A percentile compares a stretch with the other conserved stretches of the same genome.
Evolutionary conservation across 2,113 vertebrate species (phyloP).

Genomic region (Catharus minimus): DNA sequence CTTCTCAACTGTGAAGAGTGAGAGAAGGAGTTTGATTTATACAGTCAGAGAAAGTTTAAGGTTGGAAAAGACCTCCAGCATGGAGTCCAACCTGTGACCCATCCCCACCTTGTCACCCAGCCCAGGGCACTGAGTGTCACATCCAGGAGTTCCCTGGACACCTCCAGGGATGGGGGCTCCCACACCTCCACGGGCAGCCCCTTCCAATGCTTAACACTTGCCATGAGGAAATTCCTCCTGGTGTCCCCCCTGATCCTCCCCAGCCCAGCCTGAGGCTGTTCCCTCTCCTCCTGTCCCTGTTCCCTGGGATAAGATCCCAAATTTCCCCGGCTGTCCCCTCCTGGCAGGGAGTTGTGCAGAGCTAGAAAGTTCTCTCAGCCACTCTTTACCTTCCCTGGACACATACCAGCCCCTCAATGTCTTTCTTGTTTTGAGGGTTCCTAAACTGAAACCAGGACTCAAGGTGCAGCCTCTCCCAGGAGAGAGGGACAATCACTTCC

Average conservation of each 20-base stretch:
- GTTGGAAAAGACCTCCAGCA: background rate
- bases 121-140: background rate
- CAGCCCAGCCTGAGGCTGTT: fast-evolving
- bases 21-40: background rate
- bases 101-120: background rate
- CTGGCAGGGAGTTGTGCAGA: background rate
- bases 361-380: background rate
- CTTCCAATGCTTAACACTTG: fast-evolving
- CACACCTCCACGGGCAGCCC: background rate
- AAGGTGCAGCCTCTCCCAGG: background rate
- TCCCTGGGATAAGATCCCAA: fast-evolving
- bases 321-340: fast-evolving
- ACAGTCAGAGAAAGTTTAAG: background rate
- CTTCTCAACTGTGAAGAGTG: background rate
- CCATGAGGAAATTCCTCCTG: background rate
- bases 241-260: fast-evolving
- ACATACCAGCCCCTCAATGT: background rate
- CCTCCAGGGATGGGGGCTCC: too few relatives aligned
- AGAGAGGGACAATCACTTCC: background rate
- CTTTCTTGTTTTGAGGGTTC: background rate
- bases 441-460: background rate
- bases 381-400: background rate
- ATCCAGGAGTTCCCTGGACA: fast-evolving
- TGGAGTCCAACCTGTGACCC: fast-evolving
- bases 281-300: background rate